Base-by-base conservation (phyloP, 2,113 vertebrate genomes). In the Lagenorhynchus albirostris region DNA sequence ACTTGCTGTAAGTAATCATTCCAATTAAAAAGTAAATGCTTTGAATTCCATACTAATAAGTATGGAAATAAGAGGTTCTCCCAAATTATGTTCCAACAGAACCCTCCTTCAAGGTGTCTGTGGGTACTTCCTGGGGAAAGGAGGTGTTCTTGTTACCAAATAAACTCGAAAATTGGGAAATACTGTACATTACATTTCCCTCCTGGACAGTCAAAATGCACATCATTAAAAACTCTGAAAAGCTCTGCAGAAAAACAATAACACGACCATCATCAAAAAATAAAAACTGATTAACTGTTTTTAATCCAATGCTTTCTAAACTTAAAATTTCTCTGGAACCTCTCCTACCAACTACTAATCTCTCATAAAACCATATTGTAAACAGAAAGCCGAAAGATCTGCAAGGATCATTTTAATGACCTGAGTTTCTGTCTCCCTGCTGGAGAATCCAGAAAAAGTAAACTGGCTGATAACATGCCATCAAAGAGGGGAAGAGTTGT, bases 21-120 rank as follows among this genome's bases (percentile, higher is more conserved):
- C n/a, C 68, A 60, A 92, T 89, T 14, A 94, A 76, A 87, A 94
- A 88, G 33, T 41, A 90, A 97, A 85, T 95, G 36, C 23, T 84
- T 36, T 93, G 55, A 81, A 60, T 44, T 70, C 50, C 29, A 44
- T 44, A 91, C 50, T 82, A 95, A 0, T 26, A 84, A 62, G 11
- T 63, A 31, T 63, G 20, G 31, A 88, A 95, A 73, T 65, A 91
- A 77, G 4, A 68, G 8, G 36, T 65, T 76, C 88, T 85, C 44
- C 41, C 71, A 91, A 94, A 70, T 29, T 38, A 21, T 95, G 50
- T 47, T 84, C 41, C 17, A 84, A 33, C 1, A 91, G 55, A 86
- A 55, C 6, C 33, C 13, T 47, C 63, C 79, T 80, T 73, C 55
- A 67, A 67, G 14, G 67, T n/a, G 12, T 63, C 14, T 81, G n/a